Conservation (phyloP, 2,113 vertebrate species). For the Muntiacus muntjak region DNA sequence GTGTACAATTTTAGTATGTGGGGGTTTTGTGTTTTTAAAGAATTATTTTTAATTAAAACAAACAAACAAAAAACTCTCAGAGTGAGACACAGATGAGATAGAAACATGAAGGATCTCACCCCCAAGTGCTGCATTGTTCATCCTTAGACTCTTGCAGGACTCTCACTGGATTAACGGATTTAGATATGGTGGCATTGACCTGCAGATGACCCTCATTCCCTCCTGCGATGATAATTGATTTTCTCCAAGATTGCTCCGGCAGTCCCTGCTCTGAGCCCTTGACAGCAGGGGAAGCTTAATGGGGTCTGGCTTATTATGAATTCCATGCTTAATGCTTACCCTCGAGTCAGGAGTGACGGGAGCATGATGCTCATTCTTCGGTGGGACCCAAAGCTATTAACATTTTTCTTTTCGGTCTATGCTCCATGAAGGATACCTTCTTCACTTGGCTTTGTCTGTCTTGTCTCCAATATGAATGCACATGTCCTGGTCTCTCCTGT, state of each 20-base stretch:
- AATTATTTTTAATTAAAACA: not conserved
- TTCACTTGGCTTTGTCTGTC: not conserved
- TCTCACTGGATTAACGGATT: not conserved
- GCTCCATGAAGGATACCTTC: not conserved
- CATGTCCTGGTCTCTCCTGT: not conserved
- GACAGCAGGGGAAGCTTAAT: not conserved
- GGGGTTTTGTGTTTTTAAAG: not conserved
- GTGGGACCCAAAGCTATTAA: not conserved
- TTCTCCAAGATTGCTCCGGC: not conserved
- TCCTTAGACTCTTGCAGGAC: not conserved
- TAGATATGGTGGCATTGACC: not conserved
- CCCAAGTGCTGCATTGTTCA: accelerated
- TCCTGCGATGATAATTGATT: not conserved
- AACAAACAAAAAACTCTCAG: not conserved
- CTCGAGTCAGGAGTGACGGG: not conserved
- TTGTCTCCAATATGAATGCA: not conserved
- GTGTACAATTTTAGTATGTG: not conserved
- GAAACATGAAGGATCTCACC: not conserved
- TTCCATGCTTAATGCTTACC: not conserved
- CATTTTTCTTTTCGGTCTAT: not conserved
- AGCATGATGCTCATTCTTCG: not conserved
- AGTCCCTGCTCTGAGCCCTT: not conserved
- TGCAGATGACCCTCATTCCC: not conserved
- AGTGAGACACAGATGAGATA: not conserved
- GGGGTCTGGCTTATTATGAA: not conserved